Evolutionary conservation across 2,888 invertebrate species (phyloP).

Genomic region (Nephrotoma appendiculata): DNA sequence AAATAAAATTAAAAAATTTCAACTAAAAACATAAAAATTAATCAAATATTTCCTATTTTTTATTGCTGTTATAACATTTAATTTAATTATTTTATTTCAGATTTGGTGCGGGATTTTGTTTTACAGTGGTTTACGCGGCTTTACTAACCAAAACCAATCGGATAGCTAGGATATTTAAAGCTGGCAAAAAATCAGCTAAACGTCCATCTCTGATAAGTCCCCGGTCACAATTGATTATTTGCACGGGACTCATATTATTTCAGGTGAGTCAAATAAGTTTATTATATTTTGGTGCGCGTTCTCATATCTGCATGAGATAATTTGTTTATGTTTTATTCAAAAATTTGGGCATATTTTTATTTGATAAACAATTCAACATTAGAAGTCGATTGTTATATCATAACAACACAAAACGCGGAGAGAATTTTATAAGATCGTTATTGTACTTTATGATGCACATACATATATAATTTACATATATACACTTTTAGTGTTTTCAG

Average conservation of each 20-base stretch:
- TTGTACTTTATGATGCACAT: background rate
- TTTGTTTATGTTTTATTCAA: background rate
- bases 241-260: conserved; percentile 69
- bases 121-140: conserved; percentile 94
- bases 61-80: background rate
- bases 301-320: background rate
- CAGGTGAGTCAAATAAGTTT: conserved; percentile 45
- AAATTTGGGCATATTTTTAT: background rate
- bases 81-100: conserved; percentile 29
- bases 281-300: background rate
- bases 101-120: conserved; percentile 86
- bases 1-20: background rate
- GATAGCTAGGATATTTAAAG: conserved; percentile 91
- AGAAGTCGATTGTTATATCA: background rate
- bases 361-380: background rate
- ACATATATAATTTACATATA: background rate
- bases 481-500: background rate
- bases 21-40: background rate
- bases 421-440: background rate
- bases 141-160: conserved; percentile 94
- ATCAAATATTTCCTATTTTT: background rate
- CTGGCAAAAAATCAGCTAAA: conserved; percentile 90
- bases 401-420: background rate
- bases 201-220: conserved; percentile 89
- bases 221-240: conserved; percentile 79